A percentile compares a stretch with the other conserved stretches of the same genome.
phyloP scores from a whole-genome alignment of 2,113 vertebrate species.

The Calonectris borealis region DNA sequence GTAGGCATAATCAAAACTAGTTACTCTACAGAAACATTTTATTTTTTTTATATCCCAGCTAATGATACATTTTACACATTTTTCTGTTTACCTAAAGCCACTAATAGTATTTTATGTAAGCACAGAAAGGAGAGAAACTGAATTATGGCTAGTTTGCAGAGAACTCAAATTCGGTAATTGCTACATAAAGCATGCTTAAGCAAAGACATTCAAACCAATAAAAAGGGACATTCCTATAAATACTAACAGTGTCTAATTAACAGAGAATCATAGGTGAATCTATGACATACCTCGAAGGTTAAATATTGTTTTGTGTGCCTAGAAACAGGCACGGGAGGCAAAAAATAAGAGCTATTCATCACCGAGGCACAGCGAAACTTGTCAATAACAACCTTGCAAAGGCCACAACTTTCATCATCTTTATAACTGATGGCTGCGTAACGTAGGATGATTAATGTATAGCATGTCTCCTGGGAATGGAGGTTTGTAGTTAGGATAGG shows the following conservation, averaged over 20 bases:
- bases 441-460: background rate
- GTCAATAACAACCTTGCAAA: background rate
- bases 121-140: background rate
- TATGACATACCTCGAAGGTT: background rate
- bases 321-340: background rate
- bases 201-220: background rate
- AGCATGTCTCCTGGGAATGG: background rate
- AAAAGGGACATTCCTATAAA: background rate
- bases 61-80: slow-evolving; percentile 1
- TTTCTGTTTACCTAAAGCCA: slow-evolving; percentile 22
- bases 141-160: background rate
- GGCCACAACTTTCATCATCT: background rate
- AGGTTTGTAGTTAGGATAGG: background rate
- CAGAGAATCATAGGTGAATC: background rate
- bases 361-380: background rate
- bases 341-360: background rate
- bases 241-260: background rate
- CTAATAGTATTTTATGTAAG: background rate
- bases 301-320: background rate
- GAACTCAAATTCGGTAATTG: background rate
- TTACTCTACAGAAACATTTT: background rate
- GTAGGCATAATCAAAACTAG: background rate
- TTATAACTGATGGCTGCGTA: background rate
- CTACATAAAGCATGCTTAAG: background rate
- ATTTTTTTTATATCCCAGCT: background rate